These are phyloP conservation scores for Channa maculata DNA, from an alignment of 2,113 vertebrate species.

Conservation along the genomic window DNA sequence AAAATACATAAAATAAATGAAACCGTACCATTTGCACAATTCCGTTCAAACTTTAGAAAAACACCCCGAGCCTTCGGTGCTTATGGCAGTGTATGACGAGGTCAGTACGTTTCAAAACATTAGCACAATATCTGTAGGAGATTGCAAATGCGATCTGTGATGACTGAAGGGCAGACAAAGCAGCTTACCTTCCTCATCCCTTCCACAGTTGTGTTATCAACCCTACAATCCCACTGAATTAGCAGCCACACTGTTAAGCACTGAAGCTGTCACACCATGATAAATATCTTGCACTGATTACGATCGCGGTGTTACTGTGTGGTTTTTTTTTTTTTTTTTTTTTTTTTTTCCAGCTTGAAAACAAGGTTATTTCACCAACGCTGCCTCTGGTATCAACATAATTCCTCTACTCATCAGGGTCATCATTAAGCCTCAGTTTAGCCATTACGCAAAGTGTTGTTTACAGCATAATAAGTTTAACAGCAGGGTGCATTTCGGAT, in stretches of 20 bases:
- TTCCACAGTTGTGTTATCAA: constrained; percentile 41
- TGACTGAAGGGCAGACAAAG: constrained; percentile 49
- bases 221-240: constrained; percentile 60
- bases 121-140: constrained; percentile 21
- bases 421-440: constrained; percentile 32
- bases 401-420: constrained; percentile 50
- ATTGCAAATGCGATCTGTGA: constrained; percentile 42
- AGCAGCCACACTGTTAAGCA: constrained; percentile 50
- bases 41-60: not conserved
- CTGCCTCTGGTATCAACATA: constrained; percentile 34
- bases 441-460: constrained; percentile 45
- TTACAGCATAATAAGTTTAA: constrained; percentile 29
- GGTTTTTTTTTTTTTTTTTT: not conserved
- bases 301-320: constrained; percentile 51
- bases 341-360: constrained; percentile 22
- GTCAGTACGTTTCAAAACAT: constrained; percentile 21
- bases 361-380: constrained; percentile 58
- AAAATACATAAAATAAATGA: not conserved
- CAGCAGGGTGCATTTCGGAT: constrained; percentile 31
- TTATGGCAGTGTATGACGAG: not conserved
- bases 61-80: not conserved
- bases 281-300: constrained; percentile 65
- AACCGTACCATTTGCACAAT: not conserved
- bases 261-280: constrained; percentile 49
- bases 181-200: constrained; percentile 42